A percentile compares a stretch with the other conserved stretches of the same genome.
phyloP scores from a whole-genome alignment of 2,113 vertebrate species.

The Pyrgilauda ruficollis region DNA sequence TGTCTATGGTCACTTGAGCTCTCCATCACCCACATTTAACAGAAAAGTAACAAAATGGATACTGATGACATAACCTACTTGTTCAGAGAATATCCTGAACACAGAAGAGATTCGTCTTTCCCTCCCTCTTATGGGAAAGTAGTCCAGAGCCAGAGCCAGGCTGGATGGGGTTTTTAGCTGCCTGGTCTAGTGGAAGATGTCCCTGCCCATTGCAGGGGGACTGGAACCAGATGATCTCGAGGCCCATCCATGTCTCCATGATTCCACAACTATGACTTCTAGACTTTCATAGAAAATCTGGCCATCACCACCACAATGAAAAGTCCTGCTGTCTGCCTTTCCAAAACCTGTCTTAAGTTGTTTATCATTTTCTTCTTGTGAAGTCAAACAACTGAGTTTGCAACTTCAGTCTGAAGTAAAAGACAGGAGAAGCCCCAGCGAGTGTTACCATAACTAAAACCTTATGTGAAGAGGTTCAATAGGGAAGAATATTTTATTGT shows the following conservation, averaged over 20 bases:
- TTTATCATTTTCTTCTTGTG: background rate
- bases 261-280: background rate
- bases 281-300: background rate
- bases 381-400: background rate
- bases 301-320: background rate
- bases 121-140: background rate
- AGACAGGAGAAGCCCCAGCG: background rate
- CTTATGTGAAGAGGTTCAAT: background rate
- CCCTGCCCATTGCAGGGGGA: background rate
- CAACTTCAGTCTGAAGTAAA: background rate
- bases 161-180: background rate
- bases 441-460: background rate
- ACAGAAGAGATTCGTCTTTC: background rate
- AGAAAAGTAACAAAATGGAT: background rate
- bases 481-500: background rate
- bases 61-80: rapidly evolving
- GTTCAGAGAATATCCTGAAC: background rate
- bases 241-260: background rate
- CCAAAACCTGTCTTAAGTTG: background rate
- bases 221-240: background rate
- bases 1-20: background rate
- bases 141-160: background rate
- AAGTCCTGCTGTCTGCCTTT: background rate
- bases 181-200: background rate
- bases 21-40: background rate